phyloP scores from a whole-genome alignment of 2,888 invertebrate genomes.

The Ormyrus nitidulus region DNA sequence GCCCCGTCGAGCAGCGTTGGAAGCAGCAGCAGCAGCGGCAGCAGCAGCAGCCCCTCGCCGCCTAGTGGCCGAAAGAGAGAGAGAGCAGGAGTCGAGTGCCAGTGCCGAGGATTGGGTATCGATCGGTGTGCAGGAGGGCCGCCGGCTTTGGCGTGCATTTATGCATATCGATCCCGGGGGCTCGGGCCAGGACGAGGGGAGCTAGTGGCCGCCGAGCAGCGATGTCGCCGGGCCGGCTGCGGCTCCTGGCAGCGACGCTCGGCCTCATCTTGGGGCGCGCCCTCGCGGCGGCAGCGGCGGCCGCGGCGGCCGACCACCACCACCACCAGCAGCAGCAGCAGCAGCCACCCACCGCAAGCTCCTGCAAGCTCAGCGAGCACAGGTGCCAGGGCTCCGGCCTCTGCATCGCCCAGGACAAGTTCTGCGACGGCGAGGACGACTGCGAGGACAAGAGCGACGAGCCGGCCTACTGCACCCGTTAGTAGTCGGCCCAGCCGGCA shows the following conservation, averaged over 20 bases:
- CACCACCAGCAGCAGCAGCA: background rate
- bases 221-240: slow-evolving; percentile 71
- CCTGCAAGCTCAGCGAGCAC: slow-evolving; percentile 76
- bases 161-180: slow-evolving; percentile 28
- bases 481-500: slow-evolving; percentile 74
- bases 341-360: slow-evolving; percentile 8
- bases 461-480: slow-evolving; percentile 85
- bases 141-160: background rate
- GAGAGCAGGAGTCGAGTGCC: too few relatives aligned
- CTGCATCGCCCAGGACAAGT: slow-evolving; percentile 85
- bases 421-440: slow-evolving; percentile 87
- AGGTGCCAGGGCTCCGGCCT: slow-evolving; percentile 75
- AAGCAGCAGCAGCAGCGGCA: background rate
- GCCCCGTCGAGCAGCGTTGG: slow-evolving; percentile 23
- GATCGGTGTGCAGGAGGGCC: too few relatives aligned
- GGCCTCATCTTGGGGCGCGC: too few relatives aligned
- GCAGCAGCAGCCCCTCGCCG: background rate
- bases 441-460: slow-evolving; percentile 90
- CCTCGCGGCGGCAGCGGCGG: slow-evolving; percentile 56
- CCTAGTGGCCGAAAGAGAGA: too few relatives aligned
- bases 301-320: background rate
- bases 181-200: slow-evolving; percentile 14
- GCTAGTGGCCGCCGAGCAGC: slow-evolving; percentile 62
- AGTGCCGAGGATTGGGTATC: too few relatives aligned
- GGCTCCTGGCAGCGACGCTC: slow-evolving; percentile 66